These are phyloP conservation scores for Tetheella fluctuosa DNA, from an alignment of 2,888 invertebrate genomes.

Conservation along the genomic window DNA sequence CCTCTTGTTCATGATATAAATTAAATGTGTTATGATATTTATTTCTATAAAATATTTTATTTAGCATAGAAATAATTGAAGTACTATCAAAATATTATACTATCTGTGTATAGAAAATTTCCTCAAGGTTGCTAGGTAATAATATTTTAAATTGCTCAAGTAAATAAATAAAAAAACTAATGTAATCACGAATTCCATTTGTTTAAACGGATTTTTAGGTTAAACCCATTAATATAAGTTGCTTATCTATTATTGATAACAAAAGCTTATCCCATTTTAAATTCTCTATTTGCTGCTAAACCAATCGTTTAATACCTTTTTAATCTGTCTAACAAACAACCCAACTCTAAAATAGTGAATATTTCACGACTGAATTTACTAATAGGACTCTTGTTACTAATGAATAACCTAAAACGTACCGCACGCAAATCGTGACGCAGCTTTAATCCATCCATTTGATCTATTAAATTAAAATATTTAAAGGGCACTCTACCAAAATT, in stretches of 20 bases:
- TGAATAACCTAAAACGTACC: slow-evolving; percentile 34
- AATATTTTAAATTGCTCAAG: not conserved
- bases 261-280: not conserved
- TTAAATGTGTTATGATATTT: not conserved
- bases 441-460: slow-evolving; percentile 47
- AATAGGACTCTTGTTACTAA: slow-evolving; percentile 31
- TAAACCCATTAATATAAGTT: too few species aligned
- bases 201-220: too few species aligned
- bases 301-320: not conserved
- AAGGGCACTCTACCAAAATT: slow-evolving; percentile 62
- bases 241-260: too few species aligned
- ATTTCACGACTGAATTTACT: slow-evolving; percentile 7
- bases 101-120: too few species aligned
- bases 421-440: slow-evolving; percentile 51
- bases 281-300: not conserved
- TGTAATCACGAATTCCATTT: not conserved
- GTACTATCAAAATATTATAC: too few species aligned
- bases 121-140: too few species aligned
- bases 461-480: slow-evolving; percentile 70
- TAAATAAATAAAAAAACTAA: not conserved
- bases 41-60: too few species aligned
- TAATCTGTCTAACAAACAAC: not conserved
- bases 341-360: slow-evolving; percentile 1
- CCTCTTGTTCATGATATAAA: not conserved
- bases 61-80: too few species aligned